These are phyloP conservation scores for Enteromius anoplus DNA, from an alignment of 2,797 vertebrate species.

Conservation along the genomic window DNA sequence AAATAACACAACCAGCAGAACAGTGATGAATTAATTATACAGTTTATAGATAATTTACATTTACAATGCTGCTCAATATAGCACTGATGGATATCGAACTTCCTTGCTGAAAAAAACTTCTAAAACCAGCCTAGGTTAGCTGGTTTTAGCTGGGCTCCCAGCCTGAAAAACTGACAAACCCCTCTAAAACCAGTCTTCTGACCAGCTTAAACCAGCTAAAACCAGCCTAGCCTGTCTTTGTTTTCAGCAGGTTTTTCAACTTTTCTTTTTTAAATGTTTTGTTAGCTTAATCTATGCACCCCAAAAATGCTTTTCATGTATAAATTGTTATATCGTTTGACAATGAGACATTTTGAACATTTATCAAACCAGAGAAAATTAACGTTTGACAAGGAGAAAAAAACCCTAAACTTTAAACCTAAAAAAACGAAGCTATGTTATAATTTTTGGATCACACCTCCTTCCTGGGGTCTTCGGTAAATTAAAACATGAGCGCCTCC, in stretches of 20 bases:
- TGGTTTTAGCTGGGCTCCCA: too few species aligned
- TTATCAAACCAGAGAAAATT: neutral
- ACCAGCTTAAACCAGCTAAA: too few species aligned
- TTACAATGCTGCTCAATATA: neutral
- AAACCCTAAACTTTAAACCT: neutral
- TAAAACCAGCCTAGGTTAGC: too few species aligned
- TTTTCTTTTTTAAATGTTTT: neutral
- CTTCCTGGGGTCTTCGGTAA: neutral
- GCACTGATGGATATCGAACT: too few species aligned
- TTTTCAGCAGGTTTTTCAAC: too few species aligned
- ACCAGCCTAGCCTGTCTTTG: too few species aligned
- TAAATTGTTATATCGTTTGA: neutral
- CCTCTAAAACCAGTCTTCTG: too few species aligned
- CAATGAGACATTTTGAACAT: neutral
- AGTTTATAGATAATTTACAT: neutral
- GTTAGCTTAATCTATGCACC: neutral
- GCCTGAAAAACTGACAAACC: too few species aligned
- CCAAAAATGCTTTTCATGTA: neutral
- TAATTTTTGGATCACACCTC: neutral
- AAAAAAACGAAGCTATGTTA: neutral
- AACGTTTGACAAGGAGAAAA: too few species aligned
- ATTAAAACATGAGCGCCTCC: neutral
- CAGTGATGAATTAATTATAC: neutral
- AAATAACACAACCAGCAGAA: neutral
- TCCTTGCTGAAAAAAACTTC: too few species aligned